Evolutionary conservation across 2,113 vertebrate species (phyloP).

Genomic region (Pelodiscus sinensis): DNA sequence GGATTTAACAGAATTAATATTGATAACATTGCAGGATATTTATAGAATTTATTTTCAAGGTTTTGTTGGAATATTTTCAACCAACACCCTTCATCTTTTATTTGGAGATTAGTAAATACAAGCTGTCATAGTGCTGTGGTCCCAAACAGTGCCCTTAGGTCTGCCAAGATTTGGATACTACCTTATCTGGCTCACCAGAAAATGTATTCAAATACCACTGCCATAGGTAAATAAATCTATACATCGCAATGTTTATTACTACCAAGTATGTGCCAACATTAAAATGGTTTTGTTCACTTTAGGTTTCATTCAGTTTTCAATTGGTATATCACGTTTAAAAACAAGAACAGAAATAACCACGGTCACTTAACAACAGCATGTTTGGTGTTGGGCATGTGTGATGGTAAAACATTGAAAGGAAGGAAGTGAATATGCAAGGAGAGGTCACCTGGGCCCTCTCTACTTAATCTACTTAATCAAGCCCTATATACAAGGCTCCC

Average conservation of each 20-base stretch:
- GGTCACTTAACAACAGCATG: background rate
- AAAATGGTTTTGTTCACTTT: background rate
- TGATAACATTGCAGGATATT: background rate
- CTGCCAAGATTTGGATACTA: background rate
- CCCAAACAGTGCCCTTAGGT: background rate
- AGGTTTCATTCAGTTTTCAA: background rate
- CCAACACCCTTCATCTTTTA: background rate
- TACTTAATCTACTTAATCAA: background rate
- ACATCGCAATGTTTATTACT: background rate
- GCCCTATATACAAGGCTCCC: background rate
- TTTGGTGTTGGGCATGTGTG: background rate
- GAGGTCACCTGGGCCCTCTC: background rate
- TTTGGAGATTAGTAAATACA: background rate
- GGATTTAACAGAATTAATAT: background rate
- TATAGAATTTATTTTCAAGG: background rate
- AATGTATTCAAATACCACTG: background rate
- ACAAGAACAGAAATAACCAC: background rate
- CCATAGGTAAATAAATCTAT: background rate
- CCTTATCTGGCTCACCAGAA: background rate
- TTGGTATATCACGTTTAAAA: background rate
- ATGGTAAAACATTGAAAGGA: background rate
- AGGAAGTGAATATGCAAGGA: background rate
- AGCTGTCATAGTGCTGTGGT: background rate
- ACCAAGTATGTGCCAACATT: background rate
- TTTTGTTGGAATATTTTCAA: background rate